These are phyloP conservation scores for Tryphoninae sp. DNA, from an alignment of 2,888 invertebrate species.

Conservation along the genomic window DNA sequence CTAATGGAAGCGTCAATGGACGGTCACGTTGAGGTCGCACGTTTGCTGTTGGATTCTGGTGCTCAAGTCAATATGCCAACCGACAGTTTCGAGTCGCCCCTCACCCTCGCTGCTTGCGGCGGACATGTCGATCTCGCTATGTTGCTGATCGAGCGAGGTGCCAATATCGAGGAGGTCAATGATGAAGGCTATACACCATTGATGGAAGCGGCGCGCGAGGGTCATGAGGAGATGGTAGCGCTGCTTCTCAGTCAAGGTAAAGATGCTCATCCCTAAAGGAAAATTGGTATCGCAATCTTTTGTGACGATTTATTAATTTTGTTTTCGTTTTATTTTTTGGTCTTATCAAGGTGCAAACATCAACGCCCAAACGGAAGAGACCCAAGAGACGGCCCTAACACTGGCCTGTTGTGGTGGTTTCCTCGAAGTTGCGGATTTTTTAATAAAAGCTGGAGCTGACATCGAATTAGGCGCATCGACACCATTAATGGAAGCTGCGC, in stretches of 20 bases:
- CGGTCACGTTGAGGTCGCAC: constrained; percentile 98
- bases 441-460: constrained; percentile 97
- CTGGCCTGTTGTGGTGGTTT: constrained; percentile 97
- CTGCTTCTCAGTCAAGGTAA: constrained; percentile 92
- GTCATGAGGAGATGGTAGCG: constrained; percentile 99
- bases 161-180: constrained; percentile 99
- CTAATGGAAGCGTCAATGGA: constrained; percentile 99
- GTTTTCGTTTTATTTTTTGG: constrained; percentile 11
- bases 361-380: constrained; percentile 99
- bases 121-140: constrained; percentile 99
- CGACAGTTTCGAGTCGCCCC: constrained; percentile 99
- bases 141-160: constrained; percentile 97
- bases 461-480: constrained; percentile 97
- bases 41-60: constrained; percentile 96
- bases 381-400: constrained; percentile 97
- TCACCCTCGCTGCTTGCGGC: constrained; percentile 98
- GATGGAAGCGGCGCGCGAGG: constrained; percentile 99
- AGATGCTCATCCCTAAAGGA: not conserved
- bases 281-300: not conserved
- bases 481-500: constrained; percentile 99
- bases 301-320: not conserved
- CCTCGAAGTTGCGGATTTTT: constrained; percentile 96
- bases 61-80: constrained; percentile 99
- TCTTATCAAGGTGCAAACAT: constrained; percentile 90
- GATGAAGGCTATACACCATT: constrained; percentile 99